Percentiles rank a stretch among this genome's conserved stretches.
These are phyloP conservation scores for Proctacanthus coquilletti DNA, from an alignment of 1,140 invertebrate species.

Conservation along the genomic window DNA sequence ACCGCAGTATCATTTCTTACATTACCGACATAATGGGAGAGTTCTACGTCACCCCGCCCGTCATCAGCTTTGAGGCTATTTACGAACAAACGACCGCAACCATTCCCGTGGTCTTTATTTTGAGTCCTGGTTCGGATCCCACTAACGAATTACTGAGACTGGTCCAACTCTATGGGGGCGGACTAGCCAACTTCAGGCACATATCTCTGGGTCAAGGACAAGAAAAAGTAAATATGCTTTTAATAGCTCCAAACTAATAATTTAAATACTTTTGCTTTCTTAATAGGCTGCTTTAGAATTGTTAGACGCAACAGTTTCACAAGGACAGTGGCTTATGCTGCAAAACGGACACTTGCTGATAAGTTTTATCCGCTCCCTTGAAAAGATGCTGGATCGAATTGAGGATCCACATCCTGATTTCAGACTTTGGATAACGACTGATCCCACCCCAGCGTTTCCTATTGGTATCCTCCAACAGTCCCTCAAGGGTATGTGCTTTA, in stretches of 20 bases:
- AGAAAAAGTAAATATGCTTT: slow-evolving; percentile 44
- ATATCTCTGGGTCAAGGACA: slow-evolving; percentile 81
- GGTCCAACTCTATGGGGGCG: slow-evolving; percentile 52
- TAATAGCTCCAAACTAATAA: not conserved
- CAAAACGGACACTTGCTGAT: slow-evolving; percentile 81
- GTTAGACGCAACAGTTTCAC: slow-evolving; percentile 50
- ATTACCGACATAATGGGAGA: slow-evolving; percentile 69
- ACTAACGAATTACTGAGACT: slow-evolving; percentile 77
- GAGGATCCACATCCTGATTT: slow-evolving; percentile 74
- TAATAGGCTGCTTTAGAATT: slow-evolving; percentile 50
- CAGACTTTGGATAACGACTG: slow-evolving; percentile 82
- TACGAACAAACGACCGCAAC: slow-evolving; percentile 62
- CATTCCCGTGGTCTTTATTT: slow-evolving; percentile 73
- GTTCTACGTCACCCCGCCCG: slow-evolving; percentile 69
- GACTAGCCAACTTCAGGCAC: slow-evolving; percentile 58
- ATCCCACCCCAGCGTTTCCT: slow-evolving; percentile 68
- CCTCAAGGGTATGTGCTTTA: slow-evolving; percentile 47
- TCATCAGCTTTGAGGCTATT: slow-evolving; percentile 64
- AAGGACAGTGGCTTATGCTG: slow-evolving; percentile 78
- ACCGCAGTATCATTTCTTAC: slow-evolving; percentile 60
- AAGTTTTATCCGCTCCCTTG: slow-evolving; percentile 59
- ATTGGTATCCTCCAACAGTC: slow-evolving; percentile 77
- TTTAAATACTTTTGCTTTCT: not conserved
- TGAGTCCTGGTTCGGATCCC: slow-evolving; percentile 78
- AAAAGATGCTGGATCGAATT: slow-evolving; percentile 66